Conservation (phyloP, 2,797 vertebrate genomes). For the Falco novaeseelandiae region DNA sequence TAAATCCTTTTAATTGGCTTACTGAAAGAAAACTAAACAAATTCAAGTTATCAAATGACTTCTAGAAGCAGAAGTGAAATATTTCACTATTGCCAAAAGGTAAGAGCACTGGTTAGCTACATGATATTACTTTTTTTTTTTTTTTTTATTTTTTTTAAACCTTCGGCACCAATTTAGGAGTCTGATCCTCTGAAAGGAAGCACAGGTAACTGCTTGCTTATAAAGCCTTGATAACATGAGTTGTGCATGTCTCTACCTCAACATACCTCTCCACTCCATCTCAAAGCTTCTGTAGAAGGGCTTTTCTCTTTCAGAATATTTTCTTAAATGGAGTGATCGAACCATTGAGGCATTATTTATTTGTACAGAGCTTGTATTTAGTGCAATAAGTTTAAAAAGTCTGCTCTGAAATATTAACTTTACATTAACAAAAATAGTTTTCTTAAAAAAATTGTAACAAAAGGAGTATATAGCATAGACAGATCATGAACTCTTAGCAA, state of each 20-base stretch:
- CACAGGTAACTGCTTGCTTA: slow-evolving; percentile 72
- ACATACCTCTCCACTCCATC: slow-evolving; percentile 38
- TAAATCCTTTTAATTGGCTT: slow-evolving; percentile 28
- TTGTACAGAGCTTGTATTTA: slow-evolving; percentile 78
- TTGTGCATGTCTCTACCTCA: slow-evolving; percentile 40
- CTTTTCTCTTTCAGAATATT: slow-evolving; percentile 72
- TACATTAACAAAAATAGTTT: slow-evolving; percentile 85
- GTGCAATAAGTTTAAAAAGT: slow-evolving; percentile 85
- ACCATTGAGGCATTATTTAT: slow-evolving; percentile 75
- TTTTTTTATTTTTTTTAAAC: not conserved
- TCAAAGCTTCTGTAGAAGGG: slow-evolving; percentile 67
- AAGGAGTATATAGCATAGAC: slow-evolving; percentile 81
- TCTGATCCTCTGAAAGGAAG: slow-evolving; percentile 77
- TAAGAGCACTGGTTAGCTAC: slow-evolving; percentile 70
- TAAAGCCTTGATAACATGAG: slow-evolving; percentile 47
- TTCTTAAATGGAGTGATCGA: slow-evolving; percentile 75
- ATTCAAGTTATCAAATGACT: slow-evolving; percentile 64
- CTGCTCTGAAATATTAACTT: slow-evolving; percentile 83
- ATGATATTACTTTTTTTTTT: not conserved
- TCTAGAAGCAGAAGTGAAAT: slow-evolving; percentile 76
- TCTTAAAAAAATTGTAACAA: slow-evolving; percentile 84
- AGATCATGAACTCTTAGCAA: slow-evolving; percentile 80
- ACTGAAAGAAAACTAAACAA: slow-evolving; percentile 65
- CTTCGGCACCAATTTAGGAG: slow-evolving; percentile 71
- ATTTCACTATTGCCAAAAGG: slow-evolving; percentile 69